A percentile compares a stretch with the other conserved stretches of the same genome.
Evolutionary conservation across 2,888 invertebrate genomes (phyloP).

Genomic region (Ectobius pallidus): DNA sequence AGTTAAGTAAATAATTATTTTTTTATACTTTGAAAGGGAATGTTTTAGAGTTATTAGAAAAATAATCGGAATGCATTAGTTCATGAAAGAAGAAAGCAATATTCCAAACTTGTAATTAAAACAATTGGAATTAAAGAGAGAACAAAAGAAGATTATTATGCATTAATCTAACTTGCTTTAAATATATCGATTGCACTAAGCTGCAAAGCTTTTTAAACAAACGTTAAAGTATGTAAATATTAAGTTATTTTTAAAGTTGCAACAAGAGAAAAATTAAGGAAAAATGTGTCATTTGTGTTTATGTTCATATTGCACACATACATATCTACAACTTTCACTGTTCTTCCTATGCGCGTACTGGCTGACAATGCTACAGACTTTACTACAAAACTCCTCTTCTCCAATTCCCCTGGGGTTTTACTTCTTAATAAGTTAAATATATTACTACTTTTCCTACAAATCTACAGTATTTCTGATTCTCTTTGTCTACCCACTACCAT

Average conservation of each 20-base stretch:
- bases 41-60: conserved; percentile 19
- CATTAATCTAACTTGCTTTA: not conserved
- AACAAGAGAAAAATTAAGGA: not conserved
- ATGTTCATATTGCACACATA: conserved; percentile 33
- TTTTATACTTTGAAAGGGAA: conserved; percentile 9
- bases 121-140: not conserved
- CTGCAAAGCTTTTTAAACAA: conserved; percentile 9
- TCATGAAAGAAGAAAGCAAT: conserved; percentile 4
- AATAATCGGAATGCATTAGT: conserved; percentile 30
- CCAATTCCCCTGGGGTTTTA: conserved; percentile 26
- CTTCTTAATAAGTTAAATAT: conserved; percentile 26
- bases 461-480: conserved; percentile 29
- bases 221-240: not conserved
- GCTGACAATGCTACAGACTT: conserved; percentile 24
- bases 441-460: conserved; percentile 24
- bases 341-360: conserved; percentile 24
- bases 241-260: no score
- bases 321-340: conserved; percentile 29
- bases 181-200: conserved; percentile 7
- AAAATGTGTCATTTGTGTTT: conserved; percentile 29
- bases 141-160: not conserved
- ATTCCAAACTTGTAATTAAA: not conserved
- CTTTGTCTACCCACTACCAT: conserved; percentile 31
- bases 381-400: not conserved
- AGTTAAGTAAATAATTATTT: not conserved